Percentiles rank a stretch among this genome's conserved stretches.
Evolutionary conservation across 1,140 invertebrate genomes (phyloP).

Genomic region (Latrodectus geometricus): DNA sequence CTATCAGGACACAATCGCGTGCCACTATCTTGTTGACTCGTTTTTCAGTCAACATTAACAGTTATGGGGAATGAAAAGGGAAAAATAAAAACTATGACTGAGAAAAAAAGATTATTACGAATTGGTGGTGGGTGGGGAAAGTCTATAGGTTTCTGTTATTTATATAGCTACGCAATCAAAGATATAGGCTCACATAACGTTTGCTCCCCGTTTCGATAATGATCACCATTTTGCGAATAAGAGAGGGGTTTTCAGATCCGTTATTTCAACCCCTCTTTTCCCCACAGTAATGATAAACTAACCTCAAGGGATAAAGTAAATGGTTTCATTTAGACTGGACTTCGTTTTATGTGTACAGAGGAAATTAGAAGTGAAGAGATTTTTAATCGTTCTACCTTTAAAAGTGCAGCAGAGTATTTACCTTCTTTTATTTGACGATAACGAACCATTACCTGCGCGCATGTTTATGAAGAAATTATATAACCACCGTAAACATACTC

Average conservation of each 20-base stretch:
- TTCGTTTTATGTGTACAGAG: too few relatives aligned
- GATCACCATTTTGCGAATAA: slow-evolving; percentile 25
- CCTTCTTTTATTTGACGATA: too few relatives aligned
- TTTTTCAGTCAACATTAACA: slow-evolving; percentile 27
- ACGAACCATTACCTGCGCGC: too few relatives aligned
- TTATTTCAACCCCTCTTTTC: slow-evolving; percentile 17
- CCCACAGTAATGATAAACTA: too few relatives aligned
- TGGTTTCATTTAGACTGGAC: slow-evolving; percentile 12
- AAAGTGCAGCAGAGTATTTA: too few relatives aligned
- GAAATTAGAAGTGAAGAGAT: too few relatives aligned
- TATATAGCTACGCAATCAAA: slow-evolving; percentile 32
- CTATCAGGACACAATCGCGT: background rate
- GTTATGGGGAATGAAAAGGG: slow-evolving; percentile 2
- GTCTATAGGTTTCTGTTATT: slow-evolving; percentile 16
- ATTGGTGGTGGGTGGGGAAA: too few relatives aligned
- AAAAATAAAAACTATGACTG: background rate
- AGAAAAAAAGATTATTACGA: background rate
- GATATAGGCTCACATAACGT: slow-evolving; percentile 18
- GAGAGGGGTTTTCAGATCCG: too few relatives aligned
- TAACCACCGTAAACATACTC: too few relatives aligned
- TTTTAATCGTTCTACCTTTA: too few relatives aligned
- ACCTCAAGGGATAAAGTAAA: slow-evolving; percentile 11
- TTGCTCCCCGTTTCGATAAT: slow-evolving; percentile 40
- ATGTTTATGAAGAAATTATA: too few relatives aligned
- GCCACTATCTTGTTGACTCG: slow-evolving; percentile 31